These are phyloP conservation scores for Argya squamiceps DNA, from an alignment of 2,797 vertebrate species.

Conservation along the genomic window DNA sequence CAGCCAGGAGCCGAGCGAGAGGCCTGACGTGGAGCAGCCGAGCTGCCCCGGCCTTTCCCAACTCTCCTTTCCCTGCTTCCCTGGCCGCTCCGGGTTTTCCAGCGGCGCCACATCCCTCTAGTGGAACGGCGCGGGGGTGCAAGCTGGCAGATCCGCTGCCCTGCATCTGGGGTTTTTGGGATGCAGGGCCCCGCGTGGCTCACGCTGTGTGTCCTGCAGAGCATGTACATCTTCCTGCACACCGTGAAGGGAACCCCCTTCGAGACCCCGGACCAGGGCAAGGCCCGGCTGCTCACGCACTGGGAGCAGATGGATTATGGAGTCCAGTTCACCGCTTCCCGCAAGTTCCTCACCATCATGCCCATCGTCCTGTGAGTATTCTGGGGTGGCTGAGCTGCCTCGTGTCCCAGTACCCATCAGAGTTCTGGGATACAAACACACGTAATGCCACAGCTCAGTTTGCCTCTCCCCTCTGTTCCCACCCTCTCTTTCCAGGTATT, in stretches of 20 bases:
- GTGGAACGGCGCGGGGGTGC: background rate
- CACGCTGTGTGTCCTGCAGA: conserved; percentile 70
- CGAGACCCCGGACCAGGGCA: conserved; percentile 95
- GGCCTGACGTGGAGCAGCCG: background rate
- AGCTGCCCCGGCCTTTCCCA: background rate
- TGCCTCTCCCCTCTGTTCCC: background rate
- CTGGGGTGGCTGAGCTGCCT: background rate
- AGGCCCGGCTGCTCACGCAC: conserved; percentile 92
- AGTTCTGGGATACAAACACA: fast-evolving
- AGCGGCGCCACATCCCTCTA: background rate
- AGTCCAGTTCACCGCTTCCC: conserved; percentile 93
- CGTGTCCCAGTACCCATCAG: fast-evolving
- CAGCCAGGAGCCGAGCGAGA: background rate
- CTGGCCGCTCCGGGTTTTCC: fast-evolving
- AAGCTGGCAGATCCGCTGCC: fast-evolving
- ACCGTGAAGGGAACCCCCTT: conserved; percentile 97
- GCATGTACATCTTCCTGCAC: conserved; percentile 97
- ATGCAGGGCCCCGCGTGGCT: fast-evolving
- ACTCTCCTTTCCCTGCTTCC: background rate
- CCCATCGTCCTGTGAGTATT: conserved; percentile 93
- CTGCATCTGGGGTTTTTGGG: background rate
- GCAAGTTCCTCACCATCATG: conserved; percentile 97
- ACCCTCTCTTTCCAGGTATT: conserved; percentile 82
- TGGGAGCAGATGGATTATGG: conserved; percentile 99
- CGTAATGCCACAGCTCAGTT: fast-evolving